These are phyloP conservation scores for Nannospalax galili DNA, from an alignment of 2,113 vertebrate genomes.

Conservation along the genomic window DNA sequence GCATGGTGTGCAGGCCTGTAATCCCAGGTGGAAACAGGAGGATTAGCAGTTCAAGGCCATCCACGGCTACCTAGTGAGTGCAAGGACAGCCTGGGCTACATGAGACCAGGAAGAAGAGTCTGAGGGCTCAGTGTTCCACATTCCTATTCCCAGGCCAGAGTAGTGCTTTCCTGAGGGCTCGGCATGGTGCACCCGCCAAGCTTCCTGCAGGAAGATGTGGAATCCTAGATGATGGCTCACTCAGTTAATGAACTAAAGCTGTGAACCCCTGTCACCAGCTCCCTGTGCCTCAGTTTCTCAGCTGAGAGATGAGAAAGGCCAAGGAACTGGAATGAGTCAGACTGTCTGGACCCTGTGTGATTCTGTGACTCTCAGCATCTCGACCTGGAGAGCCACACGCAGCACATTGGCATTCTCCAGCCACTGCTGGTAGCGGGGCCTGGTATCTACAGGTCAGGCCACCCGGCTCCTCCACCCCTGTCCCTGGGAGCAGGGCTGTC, in stretches of 20 bases:
- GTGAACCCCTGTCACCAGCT: not conserved
- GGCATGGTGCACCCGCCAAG: not conserved
- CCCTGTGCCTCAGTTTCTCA: not conserved
- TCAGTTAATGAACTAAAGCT: not conserved
- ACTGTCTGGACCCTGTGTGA: not conserved
- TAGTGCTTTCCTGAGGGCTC: not conserved
- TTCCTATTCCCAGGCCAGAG: not conserved
- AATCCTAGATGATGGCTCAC: too few species aligned
- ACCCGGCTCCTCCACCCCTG: not conserved
- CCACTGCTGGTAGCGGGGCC: not conserved
- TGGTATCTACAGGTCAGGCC: too few species aligned
- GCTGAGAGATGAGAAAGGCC: not conserved
- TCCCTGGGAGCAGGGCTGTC: not conserved
- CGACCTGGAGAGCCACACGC: not conserved
- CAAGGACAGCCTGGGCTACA: not conserved
- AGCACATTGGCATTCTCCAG: not conserved
- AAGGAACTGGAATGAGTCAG: not conserved
- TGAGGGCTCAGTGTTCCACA: not conserved
- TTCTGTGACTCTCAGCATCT: not conserved
- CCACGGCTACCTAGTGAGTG: not conserved
- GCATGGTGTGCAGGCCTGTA: not conserved
- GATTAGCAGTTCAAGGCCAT: not conserved
- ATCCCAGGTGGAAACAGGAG: not conserved
- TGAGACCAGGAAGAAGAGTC: not conserved
- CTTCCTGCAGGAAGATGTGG: not conserved